phyloP scores from a whole-genome alignment of 23 tunicate genomes.

The Phallusia fumigata region DNA sequence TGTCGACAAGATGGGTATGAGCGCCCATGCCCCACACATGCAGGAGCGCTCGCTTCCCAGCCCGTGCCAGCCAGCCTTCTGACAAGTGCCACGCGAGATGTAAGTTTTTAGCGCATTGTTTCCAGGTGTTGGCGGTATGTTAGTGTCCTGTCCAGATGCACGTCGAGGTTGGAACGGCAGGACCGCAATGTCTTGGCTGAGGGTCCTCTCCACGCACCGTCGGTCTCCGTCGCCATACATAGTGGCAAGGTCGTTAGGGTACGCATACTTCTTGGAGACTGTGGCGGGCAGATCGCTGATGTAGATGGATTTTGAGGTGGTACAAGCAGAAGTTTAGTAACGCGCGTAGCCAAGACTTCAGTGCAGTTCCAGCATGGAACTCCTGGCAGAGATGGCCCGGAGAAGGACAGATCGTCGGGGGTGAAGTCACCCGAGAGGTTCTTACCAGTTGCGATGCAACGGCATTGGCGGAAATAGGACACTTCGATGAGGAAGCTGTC shows the following conservation, averaged over 20 bases:
- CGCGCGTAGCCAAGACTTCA: no score
- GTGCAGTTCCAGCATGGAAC: no score
- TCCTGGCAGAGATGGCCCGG: no score
- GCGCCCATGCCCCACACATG: conserved; percentile 2
- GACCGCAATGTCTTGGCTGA: not conserved
- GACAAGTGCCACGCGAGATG: not conserved
- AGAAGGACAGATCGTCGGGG: no score
- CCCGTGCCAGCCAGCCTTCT: not conserved
- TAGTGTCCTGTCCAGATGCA: conserved; percentile 12
- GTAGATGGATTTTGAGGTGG: not conserved
- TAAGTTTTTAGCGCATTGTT: not conserved
- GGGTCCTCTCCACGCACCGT: not conserved
- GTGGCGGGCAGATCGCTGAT: conserved; percentile 11
- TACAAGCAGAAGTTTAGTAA: no score
- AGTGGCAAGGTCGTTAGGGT: not conserved
- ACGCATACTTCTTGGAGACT: not conserved
- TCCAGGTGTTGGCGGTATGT: not conserved
- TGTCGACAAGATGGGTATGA: conserved; percentile 15
- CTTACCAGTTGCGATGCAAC: no score
- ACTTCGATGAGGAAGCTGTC: no score
- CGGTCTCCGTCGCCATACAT: not conserved
- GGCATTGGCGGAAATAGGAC: no score
- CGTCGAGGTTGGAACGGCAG: not conserved
- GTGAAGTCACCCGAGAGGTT: no score
- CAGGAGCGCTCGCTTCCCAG: not conserved